These are phyloP conservation scores for Enteromius paludinosus DNA, from an alignment of 2,797 vertebrate genomes.

Conservation along the genomic window DNA sequence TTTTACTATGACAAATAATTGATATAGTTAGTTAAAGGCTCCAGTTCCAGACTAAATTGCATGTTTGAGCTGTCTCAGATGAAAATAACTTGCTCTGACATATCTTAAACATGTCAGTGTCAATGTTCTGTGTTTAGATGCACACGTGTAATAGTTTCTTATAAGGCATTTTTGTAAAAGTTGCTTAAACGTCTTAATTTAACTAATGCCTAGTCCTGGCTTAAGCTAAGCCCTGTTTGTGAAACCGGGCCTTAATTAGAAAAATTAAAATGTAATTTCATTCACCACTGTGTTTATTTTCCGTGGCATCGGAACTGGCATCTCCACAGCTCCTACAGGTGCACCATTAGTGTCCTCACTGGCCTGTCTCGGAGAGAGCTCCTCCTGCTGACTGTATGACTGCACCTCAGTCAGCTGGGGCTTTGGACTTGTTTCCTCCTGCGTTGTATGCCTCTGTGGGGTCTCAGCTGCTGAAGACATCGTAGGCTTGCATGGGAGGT, in stretches of 20 bases:
- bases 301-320: slow-evolving; percentile 86
- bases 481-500: slow-evolving; percentile 77
- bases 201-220: too few relatives aligned
- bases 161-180: too few relatives aligned
- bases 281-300: slow-evolving; percentile 86
- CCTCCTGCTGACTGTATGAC: slow-evolving; percentile 77
- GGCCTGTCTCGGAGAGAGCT: slow-evolving; percentile 79
- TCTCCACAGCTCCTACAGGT: slow-evolving; percentile 80
- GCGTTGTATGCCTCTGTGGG: slow-evolving; percentile 72
- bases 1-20: background rate
- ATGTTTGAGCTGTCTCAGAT: too few relatives aligned
- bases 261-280: slow-evolving; percentile 41
- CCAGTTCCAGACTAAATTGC: too few relatives aligned
- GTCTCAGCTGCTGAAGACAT: slow-evolving; percentile 65
- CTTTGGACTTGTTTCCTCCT: slow-evolving; percentile 73
- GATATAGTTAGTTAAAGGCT: background rate
- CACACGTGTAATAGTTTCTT: too few relatives aligned
- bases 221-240: too few relatives aligned
- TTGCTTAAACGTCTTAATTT: too few relatives aligned
- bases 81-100: too few relatives aligned
- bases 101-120: too few relatives aligned
- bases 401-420: slow-evolving; percentile 73
- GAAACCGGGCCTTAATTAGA: too few relatives aligned
- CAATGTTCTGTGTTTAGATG: too few relatives aligned
- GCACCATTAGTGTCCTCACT: slow-evolving; percentile 83